Evolutionary conservation across 2,113 vertebrate species (phyloP).

Genomic region (Zosterops hypoxanthus): DNA sequence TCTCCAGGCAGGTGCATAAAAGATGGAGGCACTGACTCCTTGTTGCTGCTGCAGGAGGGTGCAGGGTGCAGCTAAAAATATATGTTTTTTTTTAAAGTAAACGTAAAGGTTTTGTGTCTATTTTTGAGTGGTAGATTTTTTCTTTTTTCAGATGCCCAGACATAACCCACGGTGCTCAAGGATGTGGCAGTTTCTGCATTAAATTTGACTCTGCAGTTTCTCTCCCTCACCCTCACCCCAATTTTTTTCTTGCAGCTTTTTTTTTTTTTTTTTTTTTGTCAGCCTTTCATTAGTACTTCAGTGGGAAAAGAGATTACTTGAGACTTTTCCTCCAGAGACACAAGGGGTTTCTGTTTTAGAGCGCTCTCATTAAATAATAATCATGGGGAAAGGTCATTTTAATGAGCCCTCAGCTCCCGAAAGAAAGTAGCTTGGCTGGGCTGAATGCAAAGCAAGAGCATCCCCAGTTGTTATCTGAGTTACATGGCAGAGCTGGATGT

Average conservation of each 20-base stretch:
- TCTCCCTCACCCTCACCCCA: not conserved
- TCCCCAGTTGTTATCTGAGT: slow-evolving; percentile 35
- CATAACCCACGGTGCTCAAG: not conserved
- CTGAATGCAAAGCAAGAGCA: slow-evolving; percentile 58
- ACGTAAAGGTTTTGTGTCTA: not conserved
- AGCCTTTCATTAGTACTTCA: slow-evolving; percentile 34
- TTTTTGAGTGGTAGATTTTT: not conserved
- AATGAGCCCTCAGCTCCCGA: slow-evolving; percentile 51
- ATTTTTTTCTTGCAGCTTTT: slow-evolving; percentile 7
- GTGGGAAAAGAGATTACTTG: slow-evolving; percentile 31
- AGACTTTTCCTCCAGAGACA: slow-evolving; percentile 61
- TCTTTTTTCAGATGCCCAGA: not conserved
- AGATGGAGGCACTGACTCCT: not conserved
- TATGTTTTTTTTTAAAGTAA: no score
- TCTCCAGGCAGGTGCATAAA: not conserved
- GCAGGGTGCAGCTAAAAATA: not conserved
- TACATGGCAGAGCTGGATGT: not conserved
- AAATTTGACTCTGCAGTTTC: slow-evolving; percentile 12
- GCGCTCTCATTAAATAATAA: slow-evolving; percentile 61
- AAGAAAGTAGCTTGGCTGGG: slow-evolving; percentile 32
- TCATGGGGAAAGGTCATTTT: slow-evolving; percentile 65
- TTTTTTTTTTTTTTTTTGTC: not conserved
- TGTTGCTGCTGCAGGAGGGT: not conserved
- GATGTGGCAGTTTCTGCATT: slow-evolving; percentile 31
- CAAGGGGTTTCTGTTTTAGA: slow-evolving; percentile 63